A percentile compares a stretch with the other conserved stretches of the same genome.
Conservation (phyloP, 2,888 invertebrate species). For the Aphodius sticticus region DNA sequence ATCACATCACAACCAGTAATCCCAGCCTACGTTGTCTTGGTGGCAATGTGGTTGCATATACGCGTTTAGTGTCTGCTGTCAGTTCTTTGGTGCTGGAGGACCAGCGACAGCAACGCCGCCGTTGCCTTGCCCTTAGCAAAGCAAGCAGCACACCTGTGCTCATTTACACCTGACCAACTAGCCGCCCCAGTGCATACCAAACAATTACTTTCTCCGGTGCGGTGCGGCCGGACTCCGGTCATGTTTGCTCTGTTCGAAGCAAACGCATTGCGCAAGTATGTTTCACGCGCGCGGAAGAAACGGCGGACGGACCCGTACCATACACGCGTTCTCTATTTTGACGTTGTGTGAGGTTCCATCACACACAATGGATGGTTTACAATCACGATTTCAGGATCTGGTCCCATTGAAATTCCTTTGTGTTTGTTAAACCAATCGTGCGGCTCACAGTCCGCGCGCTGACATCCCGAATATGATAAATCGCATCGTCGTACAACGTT, state of each 20-base stretch:
- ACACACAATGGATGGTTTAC: conserved; percentile 4
- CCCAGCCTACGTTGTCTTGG: not conserved
- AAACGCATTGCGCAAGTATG: not conserved
- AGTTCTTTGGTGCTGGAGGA: not conserved
- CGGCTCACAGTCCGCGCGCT: not conserved
- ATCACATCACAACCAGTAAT: not conserved
- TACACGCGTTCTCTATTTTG: conserved; percentile 4
- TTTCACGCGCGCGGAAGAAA: not conserved
- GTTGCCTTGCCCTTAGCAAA: conserved; percentile 31
- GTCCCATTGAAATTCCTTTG: not conserved
- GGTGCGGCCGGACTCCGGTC: not conserved
- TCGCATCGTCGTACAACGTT: not conserved
- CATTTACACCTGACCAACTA: conserved; percentile 32
- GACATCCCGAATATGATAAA: not conserved
- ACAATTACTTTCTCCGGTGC: conserved; percentile 18
- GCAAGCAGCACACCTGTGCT: conserved; percentile 27
- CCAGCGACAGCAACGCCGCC: not conserved
- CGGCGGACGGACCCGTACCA: not conserved
- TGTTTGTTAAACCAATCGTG: conserved; percentile 4
- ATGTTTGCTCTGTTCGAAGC: conserved; percentile 4
- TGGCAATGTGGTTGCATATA: not conserved
- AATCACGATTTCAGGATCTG: not conserved
- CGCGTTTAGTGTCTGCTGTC: not conserved
- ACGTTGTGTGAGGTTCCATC: conserved; percentile 4
- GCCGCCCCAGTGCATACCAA: conserved; percentile 11